These are phyloP conservation scores for Xylota sylvarum DNA, from an alignment of 2,888 invertebrate species.

Conservation along the genomic window DNA sequence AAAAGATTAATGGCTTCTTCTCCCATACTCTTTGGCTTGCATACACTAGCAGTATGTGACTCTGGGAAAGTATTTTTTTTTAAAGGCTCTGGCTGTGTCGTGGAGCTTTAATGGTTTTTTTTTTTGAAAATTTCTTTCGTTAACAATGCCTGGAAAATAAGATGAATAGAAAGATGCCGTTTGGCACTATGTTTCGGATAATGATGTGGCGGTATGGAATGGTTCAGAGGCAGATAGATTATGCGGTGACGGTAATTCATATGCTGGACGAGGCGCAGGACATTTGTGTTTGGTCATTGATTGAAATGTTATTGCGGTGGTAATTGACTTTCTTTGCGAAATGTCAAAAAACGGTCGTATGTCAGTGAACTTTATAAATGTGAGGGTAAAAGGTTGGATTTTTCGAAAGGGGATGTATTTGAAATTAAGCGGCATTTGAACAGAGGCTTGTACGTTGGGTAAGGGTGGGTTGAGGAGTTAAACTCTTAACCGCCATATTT, in stretches of 20 bases:
- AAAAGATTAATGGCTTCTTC: conserved; percentile 74
- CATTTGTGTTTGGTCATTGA: conserved; percentile 72
- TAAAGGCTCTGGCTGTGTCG: conserved; percentile 16
- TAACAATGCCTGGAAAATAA: conserved; percentile 21
- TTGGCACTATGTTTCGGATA: conserved; percentile 49
- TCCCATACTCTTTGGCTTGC: conserved; percentile 27
- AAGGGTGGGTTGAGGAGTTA: no score
- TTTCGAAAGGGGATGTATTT: no score
- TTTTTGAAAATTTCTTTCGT: conserved; percentile 36
- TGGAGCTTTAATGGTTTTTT: no score
- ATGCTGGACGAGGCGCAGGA: conserved; percentile 43
- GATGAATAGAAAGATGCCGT: conserved; percentile 62
- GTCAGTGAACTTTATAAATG: neutral
- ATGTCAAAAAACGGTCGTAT: conserved; percentile 25
- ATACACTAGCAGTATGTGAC: conserved; percentile 64
- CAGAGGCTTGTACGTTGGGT: no score
- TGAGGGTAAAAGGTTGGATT: neutral
- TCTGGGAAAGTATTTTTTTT: conserved; percentile 48
- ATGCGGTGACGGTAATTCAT: conserved; percentile 45
- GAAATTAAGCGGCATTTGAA: no score
- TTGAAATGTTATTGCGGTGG: conserved; percentile 59
- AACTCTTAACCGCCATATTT: no score
- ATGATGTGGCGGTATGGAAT: conserved; percentile 55
- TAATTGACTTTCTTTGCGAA: conserved; percentile 47
- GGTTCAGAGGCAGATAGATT: conserved; percentile 30